These are phyloP conservation scores for Rhegmatorhina hoffmannsi DNA, from an alignment of 2,113 vertebrate species.

Conservation along the genomic window DNA sequence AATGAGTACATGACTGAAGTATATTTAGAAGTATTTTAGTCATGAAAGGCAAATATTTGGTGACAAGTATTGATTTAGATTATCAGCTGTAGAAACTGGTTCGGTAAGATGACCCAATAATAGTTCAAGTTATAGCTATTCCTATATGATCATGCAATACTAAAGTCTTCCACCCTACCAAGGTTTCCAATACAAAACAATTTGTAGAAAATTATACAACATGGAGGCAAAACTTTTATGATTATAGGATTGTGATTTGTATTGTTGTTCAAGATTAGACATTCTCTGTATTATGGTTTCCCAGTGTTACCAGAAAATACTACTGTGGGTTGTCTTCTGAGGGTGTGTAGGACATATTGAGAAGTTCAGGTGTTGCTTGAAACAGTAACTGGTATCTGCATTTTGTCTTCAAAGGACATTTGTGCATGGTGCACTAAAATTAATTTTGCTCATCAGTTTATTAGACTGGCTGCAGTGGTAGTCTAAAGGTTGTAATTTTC, in stretches of 20 bases:
- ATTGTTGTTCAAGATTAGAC: neutral
- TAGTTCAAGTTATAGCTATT: neutral
- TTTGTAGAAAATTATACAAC: neutral
- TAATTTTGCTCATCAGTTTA: neutral
- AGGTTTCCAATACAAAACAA: neutral
- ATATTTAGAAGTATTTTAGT: neutral
- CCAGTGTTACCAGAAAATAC: neutral
- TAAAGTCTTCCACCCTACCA: accelerated
- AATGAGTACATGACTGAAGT: neutral
- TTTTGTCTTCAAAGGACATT: neutral
- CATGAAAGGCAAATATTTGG: neutral
- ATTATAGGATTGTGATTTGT: neutral
- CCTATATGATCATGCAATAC: neutral
- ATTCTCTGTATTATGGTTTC: neutral
- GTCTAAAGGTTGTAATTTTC: neutral
- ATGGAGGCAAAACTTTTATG: accelerated
- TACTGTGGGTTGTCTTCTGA: neutral
- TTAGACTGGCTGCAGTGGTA: neutral
- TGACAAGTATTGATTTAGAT: neutral
- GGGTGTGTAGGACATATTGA: neutral
- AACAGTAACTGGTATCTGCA: neutral
- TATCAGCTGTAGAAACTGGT: neutral
- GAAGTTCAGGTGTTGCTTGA: neutral
- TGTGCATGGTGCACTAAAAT: accelerated
- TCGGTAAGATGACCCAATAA: neutral